Conservation (phyloP, 2,113 vertebrate genomes). For the Caranx ignobilis region DNA sequence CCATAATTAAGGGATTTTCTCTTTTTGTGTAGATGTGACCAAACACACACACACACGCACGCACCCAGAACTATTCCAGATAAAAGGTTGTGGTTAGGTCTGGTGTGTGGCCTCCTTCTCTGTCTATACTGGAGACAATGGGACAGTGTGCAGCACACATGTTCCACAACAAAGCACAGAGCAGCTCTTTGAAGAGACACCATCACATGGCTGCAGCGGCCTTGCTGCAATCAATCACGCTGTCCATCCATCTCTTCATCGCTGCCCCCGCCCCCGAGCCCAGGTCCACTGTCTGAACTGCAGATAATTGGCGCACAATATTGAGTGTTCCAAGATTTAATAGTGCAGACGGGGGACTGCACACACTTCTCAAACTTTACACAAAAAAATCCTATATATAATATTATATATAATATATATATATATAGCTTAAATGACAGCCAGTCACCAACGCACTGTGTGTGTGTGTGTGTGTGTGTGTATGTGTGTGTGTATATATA, state of each 20-base stretch:
- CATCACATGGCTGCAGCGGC: constrained; percentile 64
- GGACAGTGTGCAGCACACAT: constrained; percentile 77
- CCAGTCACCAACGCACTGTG: too few species aligned
- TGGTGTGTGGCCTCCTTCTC: constrained; percentile 71
- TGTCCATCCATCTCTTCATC: constrained; percentile 47
- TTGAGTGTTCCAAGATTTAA: not conserved
- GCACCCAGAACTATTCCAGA: constrained; percentile 54
- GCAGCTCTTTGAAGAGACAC: constrained; percentile 74
- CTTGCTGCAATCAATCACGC: constrained; percentile 61
- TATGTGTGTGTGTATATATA: too few species aligned
- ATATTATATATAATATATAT: too few species aligned
- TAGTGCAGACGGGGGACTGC: not conserved
- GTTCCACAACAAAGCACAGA: constrained; percentile 80
- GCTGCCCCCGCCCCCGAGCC: constrained; percentile 30
- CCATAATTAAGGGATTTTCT: constrained; percentile 53
- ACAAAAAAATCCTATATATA: not conserved
- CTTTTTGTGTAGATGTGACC: constrained; percentile 33
- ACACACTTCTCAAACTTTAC: not conserved
- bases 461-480: too few species aligned
- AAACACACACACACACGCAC: constrained; percentile 17
- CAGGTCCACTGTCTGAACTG: not conserved
- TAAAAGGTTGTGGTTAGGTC: constrained; percentile 68
- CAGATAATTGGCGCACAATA: not conserved
- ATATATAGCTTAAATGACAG: too few species aligned
- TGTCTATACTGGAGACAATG: constrained; percentile 73